Base-by-base conservation (phyloP, 2,888 invertebrate species). In the Coleophora deauratella region DNA sequence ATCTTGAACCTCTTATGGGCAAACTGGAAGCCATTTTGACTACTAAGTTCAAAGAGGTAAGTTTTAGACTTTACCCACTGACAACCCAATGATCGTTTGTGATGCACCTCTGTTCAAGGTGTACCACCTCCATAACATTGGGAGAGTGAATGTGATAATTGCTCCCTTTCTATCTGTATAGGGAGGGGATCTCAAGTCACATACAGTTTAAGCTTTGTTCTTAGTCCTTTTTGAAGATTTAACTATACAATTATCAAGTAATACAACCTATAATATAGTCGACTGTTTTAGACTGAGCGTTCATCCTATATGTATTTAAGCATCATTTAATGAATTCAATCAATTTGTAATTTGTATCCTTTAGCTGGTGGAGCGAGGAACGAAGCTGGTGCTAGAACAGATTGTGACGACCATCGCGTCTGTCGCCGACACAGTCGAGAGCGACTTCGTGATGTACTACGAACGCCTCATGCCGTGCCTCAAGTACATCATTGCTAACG, bases 371-470 rank as follows among this genome's bases (percentile, higher is more conserved):
- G 95, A 97, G 70, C 94, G 93, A 55, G 98, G 98, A 37, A 97
- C 95, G 10, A 99, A 99, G 74, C 87, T 99, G 49, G 99, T 99
- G 9, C 82, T 99, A 48, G 99, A 99, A 80, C 99, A 99, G 84
- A 93, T 97, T 39, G 97, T 99, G n/a, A 98, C 98, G 0, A 98
- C 99, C 3, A 95, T 99, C 51, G 99, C 99, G 8, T 97, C 98
- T 0, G 97, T 99, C 0, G 99, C 99, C 1, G 99, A 99, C 74
- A 97, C 99, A 0, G 95, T 97, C 9, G 98, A 98, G 75, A 96
- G 97, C 62, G 96, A 97, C 64, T 99, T 99, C 75, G 91, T 93
- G 7, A 87, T 91, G 2, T 99, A 98, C 80, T 99, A 99, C 64
- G 98, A 98, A 68, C 91, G 95, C 54, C 84, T 93, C 53, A 93